Evolutionary conservation across 2,797 vertebrate species (phyloP), one percentile per base, ranked within the genome.

Genomic region (Odontamblyopus rebecca): DNA sequence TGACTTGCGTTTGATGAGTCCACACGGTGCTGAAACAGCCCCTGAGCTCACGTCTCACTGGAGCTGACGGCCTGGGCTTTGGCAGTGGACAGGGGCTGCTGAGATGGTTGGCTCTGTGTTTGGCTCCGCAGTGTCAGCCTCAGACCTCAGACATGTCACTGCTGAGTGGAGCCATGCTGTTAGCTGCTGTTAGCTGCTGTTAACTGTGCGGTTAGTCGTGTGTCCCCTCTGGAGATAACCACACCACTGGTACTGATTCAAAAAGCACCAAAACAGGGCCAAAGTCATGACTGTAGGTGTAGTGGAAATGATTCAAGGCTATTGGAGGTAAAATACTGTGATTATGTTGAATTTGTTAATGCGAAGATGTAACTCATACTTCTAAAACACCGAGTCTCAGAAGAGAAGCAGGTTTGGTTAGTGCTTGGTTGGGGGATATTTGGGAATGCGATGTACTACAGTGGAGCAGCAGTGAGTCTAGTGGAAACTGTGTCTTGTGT

Each of bases 61-160:
- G 59, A 63, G 61, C 78, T 75, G 81, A 84, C 84, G 75, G 72
- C 64, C 68, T 83, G 77, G 76, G 59, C 71, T 78, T 72, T 82
- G 79, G 74, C 87, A 70, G 79, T 48, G 78, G 72, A 75, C 81
- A 63, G 68, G 77, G 70, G 85, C 78, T 78, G 77, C 64, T 41
- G 71, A 85, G 85, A 84, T 86, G 82, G 84, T 80, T 78, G 79
- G 82, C 86, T 86, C 88, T 77, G 65, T 83, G 79, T 66, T 82
- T 76, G 81, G 81, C 85, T 86, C 86, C 85, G 82, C 87, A 83
- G 77, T 83, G 83, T 89, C 75, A 69, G 81, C 80, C 53, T 79
- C 83, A 78, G 82, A 76, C 80, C 53, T 78, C 83, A 77, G 82
- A 76, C 81, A 78, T 84, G 85, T 86, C 80, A 82, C 83, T 81